Percentiles rank a stretch among this genome's conserved stretches.
Conservation (phyloP, 2,113 vertebrate species). For the Pandion haliaetus region DNA sequence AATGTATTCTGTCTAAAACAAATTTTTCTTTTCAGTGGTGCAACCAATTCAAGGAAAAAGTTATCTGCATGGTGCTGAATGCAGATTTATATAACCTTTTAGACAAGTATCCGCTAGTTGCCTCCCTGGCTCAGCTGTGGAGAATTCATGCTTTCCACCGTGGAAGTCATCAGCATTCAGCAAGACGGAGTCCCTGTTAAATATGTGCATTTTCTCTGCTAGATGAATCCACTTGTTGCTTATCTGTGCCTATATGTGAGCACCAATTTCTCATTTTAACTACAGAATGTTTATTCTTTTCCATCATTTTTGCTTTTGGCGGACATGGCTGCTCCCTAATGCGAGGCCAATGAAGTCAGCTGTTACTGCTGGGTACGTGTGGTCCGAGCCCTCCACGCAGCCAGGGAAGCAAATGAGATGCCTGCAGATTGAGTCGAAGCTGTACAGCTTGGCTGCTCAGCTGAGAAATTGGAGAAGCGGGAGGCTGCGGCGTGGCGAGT, state of each 20-base stretch:
- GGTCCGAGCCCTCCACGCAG: neutral
- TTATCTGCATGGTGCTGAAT: fast-evolving
- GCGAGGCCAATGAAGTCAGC: neutral
- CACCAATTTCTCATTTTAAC: neutral
- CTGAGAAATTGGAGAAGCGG: neutral
- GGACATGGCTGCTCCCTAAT: neutral
- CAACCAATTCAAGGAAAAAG: fast-evolving
- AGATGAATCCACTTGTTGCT: neutral
- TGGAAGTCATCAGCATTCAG: too few species aligned
- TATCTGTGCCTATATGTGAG: neutral
- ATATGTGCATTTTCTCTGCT: neutral
- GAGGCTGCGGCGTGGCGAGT: neutral
- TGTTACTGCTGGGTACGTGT: too few species aligned
- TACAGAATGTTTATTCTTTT: neutral
- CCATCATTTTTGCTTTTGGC: neutral
- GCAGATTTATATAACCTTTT: fast-evolving
- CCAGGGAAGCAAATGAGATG: neutral
- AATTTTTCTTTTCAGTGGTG: neutral
- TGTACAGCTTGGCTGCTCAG: neutral
- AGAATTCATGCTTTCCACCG: fast-evolving
- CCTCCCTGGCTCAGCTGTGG: neutral
- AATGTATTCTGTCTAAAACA: fast-evolving
- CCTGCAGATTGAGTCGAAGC: neutral
- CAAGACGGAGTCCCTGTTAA: neutral
- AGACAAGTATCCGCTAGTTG: neutral